Evolutionary conservation across 1,140 invertebrate species (phyloP).

Genomic region (Maconellicoccus hirsutus): DNA sequence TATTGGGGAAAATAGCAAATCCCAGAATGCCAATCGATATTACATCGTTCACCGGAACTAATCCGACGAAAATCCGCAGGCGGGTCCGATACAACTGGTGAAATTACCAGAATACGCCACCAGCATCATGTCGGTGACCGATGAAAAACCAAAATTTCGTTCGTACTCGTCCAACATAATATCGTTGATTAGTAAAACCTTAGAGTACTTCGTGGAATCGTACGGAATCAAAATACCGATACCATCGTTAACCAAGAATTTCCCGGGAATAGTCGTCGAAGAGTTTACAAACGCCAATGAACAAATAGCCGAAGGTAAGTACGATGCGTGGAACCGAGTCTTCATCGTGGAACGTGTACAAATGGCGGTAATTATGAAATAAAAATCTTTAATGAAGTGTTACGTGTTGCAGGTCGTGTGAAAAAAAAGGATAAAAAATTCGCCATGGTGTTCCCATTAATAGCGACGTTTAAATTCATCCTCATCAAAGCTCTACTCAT

Average conservation of each 20-base stretch:
- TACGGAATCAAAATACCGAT: slow-evolving; percentile 13
- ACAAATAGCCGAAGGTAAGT: not conserved
- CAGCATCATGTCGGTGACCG: not conserved
- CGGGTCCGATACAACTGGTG: not conserved
- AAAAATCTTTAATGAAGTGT: slow-evolving; percentile 9
- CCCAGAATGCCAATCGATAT: too few relatives aligned
- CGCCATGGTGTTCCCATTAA: slow-evolving; percentile 45
- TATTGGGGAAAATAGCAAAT: not conserved
- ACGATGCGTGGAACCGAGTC: not conserved
- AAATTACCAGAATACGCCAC: slow-evolving; percentile 12
- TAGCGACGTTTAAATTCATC: slow-evolving; percentile 44
- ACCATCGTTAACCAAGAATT: not conserved
- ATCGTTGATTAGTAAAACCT: not conserved
- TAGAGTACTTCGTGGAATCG: not conserved
- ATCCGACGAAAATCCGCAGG: too few relatives aligned
- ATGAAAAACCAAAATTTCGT: not conserved
- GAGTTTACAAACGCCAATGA: not conserved
- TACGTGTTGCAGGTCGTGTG: slow-evolving; percentile 31
- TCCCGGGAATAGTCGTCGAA: not conserved
- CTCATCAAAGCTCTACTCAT: slow-evolving; percentile 45
- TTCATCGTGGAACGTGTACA: too few relatives aligned
- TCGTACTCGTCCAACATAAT: not conserved
- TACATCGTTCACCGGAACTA: too few relatives aligned
- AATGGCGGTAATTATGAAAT: too few relatives aligned
- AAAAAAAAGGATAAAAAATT: slow-evolving; percentile 43